These are phyloP conservation scores for Subanguina moxae DNA, from an alignment of 1,140 invertebrate species.

Conservation along the genomic window DNA sequence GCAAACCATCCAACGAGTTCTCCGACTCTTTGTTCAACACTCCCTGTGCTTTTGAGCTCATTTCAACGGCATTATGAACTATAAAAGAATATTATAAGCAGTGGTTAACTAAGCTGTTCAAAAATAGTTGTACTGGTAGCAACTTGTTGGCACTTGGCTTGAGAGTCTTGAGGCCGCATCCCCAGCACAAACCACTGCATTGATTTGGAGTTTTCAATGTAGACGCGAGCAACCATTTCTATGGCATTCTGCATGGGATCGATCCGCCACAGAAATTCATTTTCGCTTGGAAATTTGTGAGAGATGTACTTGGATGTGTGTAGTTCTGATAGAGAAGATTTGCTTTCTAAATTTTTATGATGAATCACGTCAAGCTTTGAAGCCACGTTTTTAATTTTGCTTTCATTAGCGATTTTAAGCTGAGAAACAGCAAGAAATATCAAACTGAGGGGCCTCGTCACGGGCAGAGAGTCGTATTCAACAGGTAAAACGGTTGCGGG, in stretches of 20 bases:
- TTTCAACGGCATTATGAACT: not conserved
- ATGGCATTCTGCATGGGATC: constrained; percentile 14
- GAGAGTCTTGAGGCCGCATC: constrained; percentile 16
- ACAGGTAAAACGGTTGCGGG: no score
- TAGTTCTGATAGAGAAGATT: constrained; percentile 6
- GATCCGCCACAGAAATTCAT: constrained; percentile 22
- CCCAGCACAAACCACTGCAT: constrained; percentile 24
- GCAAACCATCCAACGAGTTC: not conserved
- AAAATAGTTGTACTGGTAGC: constrained; percentile 6
- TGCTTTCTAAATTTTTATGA: constrained; percentile 1
- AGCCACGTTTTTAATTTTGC: no score
- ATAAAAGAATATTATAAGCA: not conserved
- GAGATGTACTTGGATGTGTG: constrained; percentile 13
- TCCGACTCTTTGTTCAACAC: not conserved
- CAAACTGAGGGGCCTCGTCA: no score
- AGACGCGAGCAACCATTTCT: constrained; percentile 13
- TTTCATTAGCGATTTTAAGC: no score
- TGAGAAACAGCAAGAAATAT: no score
- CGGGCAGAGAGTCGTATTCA: no score
- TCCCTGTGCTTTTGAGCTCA: not conserved
- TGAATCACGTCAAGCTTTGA: no score
- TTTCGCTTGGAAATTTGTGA: constrained; percentile 15
- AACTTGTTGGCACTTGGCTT: constrained; percentile 12
- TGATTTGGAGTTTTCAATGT: not conserved
- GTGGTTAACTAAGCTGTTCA: not conserved